Conservation (phyloP, 2,797 vertebrate species). For the Morus bassanus region DNA sequence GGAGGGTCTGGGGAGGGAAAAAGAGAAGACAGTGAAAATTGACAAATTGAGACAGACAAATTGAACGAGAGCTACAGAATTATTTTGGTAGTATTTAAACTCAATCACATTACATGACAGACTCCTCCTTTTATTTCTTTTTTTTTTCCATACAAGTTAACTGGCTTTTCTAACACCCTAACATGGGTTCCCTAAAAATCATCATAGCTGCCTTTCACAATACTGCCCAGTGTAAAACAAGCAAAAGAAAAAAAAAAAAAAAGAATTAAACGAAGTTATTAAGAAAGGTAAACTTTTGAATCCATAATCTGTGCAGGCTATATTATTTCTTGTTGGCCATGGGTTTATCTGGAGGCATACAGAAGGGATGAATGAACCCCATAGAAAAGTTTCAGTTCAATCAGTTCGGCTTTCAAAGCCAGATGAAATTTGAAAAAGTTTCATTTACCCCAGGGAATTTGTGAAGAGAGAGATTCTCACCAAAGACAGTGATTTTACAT, state of each 20-base stretch:
- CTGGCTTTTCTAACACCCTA: background rate
- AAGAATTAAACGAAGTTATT: background rate
- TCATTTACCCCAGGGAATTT: slow-evolving; percentile 35
- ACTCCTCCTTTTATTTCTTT: background rate
- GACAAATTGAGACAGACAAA: too few species aligned
- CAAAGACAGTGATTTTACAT: background rate
- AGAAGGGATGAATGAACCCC: background rate
- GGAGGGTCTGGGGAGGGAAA: background rate
- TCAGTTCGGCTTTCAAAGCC: slow-evolving; percentile 32
- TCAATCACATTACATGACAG: background rate
- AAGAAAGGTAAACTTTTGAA: background rate
- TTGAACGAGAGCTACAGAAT: background rate
- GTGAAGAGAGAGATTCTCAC: slow-evolving; percentile 38
- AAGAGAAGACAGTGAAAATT: background rate
- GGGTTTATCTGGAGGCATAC: background rate
- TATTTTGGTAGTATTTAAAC: background rate
- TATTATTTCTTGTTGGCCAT: background rate
- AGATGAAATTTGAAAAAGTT: slow-evolving; percentile 7
- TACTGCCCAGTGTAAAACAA: background rate
- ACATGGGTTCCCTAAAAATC: background rate
- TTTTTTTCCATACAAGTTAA: background rate
- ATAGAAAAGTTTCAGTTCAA: slow-evolving; percentile 8
- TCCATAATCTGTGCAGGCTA: background rate
- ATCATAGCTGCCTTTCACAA: background rate
- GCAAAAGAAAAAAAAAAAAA: background rate